Evolutionary conservation across 2,888 invertebrate species (phyloP), one percentile per base, ranked within the genome.

Genomic region (Glaucopsyche alexis): DNA sequence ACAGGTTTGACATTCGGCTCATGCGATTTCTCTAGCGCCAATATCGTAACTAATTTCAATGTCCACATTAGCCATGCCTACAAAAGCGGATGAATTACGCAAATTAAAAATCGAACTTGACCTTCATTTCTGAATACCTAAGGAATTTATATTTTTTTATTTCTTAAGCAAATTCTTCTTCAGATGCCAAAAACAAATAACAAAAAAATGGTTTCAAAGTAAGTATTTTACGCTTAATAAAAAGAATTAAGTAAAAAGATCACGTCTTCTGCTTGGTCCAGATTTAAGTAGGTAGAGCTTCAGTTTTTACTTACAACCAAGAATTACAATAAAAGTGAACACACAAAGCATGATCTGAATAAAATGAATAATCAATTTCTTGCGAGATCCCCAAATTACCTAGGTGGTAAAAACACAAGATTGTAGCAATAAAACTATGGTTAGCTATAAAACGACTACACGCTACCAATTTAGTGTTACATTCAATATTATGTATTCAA

Each of bases 31-130:
- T 47, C 69, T 19, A 29, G 13, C 69, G 47, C 69, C 49, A 69
- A 69, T 69, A 69, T 69, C 69, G 69, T 69, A 69, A 49, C 69
- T 69, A 69, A 69, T 69, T 38, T 69, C 69, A 69, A 69, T 69
- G 69, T 49, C 69, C 69, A 47, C 19, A 69, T 69, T 69, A 69
- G 49, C 13, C 4, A 49, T 49, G 69, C 47, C 14, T 49, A 47
- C 6, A 19, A 69, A 66, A 66, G 40, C 65, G 55, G 8, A 65
- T 11, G 7, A 67, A 69, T 69, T 69, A 47, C 69, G 69, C 69
- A 16, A 69, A 45, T 69, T 47, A 45, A 67, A 47, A 19, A 14
- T 49, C 47, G 49, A 69, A 69, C 69, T 69, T 69, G 69, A 49
- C 45, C 71, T 75, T 72, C 50, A 72, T 71, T 71, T n/a, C 13